phyloP scores from a whole-genome alignment of 2,797 vertebrate species.

The Poeciliopsis infans region DNA sequence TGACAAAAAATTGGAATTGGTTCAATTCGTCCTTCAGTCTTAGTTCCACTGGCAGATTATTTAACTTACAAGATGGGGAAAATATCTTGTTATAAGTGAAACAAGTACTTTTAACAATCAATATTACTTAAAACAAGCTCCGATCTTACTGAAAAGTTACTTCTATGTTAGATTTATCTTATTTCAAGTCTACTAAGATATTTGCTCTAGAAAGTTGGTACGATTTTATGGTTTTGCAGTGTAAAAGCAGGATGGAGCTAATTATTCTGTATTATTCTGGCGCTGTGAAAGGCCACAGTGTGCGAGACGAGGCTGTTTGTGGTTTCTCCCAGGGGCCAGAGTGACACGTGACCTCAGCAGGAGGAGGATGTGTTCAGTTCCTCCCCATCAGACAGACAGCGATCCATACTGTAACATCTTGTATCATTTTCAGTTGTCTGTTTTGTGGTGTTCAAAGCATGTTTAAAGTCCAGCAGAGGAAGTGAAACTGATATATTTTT shows the following conservation, averaged over 20 bases:
- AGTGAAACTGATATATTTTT: conserved; percentile 31
- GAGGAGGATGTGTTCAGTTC: conserved; percentile 36
- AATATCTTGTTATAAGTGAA: no score
- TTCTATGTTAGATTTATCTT: no score
- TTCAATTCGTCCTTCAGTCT: no score
- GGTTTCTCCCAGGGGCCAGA: conserved; percentile 39
- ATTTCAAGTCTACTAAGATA: no score
- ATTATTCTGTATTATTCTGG: conserved; percentile 40
- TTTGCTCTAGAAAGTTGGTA: no score
- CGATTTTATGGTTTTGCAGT: not conserved
- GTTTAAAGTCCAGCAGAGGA: conserved; percentile 18
- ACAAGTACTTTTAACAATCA: no score
- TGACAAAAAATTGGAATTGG: no score
- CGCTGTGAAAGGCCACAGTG: conserved; percentile 68
- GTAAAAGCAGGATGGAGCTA: conserved; percentile 20
- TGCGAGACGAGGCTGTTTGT: conserved; percentile 43
- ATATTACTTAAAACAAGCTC: no score
- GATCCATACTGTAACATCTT: conserved; percentile 41
- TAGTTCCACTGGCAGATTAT: no score
- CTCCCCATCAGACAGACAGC: conserved; percentile 41
- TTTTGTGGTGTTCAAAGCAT: conserved; percentile 2
- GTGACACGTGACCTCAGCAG: conserved; percentile 38
- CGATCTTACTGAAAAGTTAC: no score
- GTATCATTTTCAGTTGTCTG: conserved; percentile 32
- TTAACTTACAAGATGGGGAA: no score